phyloP scores from a whole-genome alignment of 2,797 vertebrate genomes.

The Passerculus sandwichensis region DNA sequence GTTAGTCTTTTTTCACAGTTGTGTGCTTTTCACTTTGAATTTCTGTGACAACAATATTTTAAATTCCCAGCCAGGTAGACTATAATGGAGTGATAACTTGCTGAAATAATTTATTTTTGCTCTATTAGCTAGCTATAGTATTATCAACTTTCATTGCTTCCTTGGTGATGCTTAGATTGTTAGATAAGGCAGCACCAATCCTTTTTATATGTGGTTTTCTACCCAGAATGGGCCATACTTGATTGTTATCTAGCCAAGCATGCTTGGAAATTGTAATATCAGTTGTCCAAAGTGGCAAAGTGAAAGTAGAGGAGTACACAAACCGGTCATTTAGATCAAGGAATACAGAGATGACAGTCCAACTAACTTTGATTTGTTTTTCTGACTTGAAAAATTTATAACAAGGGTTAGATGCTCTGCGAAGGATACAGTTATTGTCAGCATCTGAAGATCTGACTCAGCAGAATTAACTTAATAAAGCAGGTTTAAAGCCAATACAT shows the following conservation, averaged over 20 bases:
- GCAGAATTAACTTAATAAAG: constrained; percentile 32
- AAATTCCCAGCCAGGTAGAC: neutral
- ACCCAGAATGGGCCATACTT: neutral
- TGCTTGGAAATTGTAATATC: neutral
- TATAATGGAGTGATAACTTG: neutral
- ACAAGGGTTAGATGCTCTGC: neutral
- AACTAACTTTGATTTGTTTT: neutral
- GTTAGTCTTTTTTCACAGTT: neutral
- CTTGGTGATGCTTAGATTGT: neutral
- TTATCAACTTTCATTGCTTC: neutral
- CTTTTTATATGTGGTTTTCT: rapidly evolving
- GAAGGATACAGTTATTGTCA: neutral
- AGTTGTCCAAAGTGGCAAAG: neutral
- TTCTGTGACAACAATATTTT: neutral
- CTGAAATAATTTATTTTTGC: neutral
- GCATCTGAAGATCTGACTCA: neutral
- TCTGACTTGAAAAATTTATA: neutral
- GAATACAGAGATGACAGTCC: neutral
- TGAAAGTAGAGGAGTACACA: neutral
- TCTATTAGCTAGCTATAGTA: neutral
- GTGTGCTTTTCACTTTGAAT: neutral
- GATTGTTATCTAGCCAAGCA: neutral
- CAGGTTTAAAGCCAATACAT: neutral
- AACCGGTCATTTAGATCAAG: neutral
- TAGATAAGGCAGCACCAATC: neutral